Evolutionary conservation across 2,113 vertebrate species (phyloP).

Genomic region (Ammodytes dubius): DNA sequence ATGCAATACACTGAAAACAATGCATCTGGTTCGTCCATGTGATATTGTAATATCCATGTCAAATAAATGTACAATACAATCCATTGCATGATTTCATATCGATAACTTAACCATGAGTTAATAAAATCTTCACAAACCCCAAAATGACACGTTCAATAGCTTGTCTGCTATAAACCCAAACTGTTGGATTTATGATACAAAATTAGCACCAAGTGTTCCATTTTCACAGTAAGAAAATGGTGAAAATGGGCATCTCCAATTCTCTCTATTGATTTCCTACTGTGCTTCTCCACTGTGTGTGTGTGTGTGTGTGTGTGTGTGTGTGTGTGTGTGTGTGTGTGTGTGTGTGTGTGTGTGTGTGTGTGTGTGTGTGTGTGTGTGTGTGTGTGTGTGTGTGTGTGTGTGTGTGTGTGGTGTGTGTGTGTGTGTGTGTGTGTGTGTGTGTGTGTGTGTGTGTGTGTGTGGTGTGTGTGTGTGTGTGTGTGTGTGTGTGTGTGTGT

Average conservation of each 20-base stretch:
- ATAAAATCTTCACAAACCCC: neutral
- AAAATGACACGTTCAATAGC: neutral
- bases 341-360: conserved; percentile 21
- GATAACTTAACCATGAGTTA: no score
- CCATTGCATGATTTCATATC: no score
- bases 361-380: conserved; percentile 11
- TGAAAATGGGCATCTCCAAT: conserved; percentile 6
- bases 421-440: conserved; percentile 10
- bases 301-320: neutral
- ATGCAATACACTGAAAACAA: no score
- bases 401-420: neutral
- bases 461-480: conserved; percentile 14
- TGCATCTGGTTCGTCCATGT: no score
- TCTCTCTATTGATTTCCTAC: conserved; percentile 21
- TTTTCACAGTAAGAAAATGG: conserved; percentile 3
- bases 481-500: conserved; percentile 11
- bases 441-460: conserved; percentile 21
- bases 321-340: conserved; percentile 10
- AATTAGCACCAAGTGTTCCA: neutral
- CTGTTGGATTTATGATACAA: neutral
- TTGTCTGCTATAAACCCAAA: neutral
- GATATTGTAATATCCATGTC: no score
- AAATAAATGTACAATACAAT: no score
- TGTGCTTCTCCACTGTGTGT: conserved; percentile 23
- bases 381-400: conserved; percentile 15